Conservation (phyloP, 92 coral and sea anemone species). For the Meandrina meandrites region DNA sequence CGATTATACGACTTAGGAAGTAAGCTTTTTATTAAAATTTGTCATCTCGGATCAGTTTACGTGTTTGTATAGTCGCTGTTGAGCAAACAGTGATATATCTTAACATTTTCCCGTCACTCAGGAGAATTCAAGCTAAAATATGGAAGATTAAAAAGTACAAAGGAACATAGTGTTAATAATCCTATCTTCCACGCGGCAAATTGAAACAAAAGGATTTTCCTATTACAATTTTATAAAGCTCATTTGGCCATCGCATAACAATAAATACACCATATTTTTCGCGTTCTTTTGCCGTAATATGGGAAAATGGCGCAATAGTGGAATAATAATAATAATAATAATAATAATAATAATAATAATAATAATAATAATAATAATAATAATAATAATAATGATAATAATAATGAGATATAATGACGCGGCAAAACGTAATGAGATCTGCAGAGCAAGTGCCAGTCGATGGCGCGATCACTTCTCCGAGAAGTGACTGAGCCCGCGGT, state of each 20-base stretch:
- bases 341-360: too few relatives aligned
- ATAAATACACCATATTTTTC: too few relatives aligned
- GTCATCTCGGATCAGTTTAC: constrained; percentile 9
- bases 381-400: too few relatives aligned
- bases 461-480: too few relatives aligned
- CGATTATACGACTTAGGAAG: constrained; percentile 31
- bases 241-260: not conserved
- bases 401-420: too few relatives aligned
- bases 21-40: constrained; percentile 3
- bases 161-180: not conserved
- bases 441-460: too few relatives aligned
- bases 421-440: too few relatives aligned
- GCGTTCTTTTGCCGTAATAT: too few relatives aligned
- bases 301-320: too few relatives aligned
- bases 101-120: constrained; percentile 23
- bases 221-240: not conserved
- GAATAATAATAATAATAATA: too few relatives aligned
- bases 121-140: not conserved
- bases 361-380: too few relatives aligned
- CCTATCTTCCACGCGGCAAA: not conserved
- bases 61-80: constrained; percentile 19
- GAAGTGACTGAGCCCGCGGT: too few relatives aligned
- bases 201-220: not conserved
- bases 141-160: constrained; percentile 9
- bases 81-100: constrained; percentile 16